Conservation (phyloP, 2,113 vertebrate species). For the Limanda limanda region DNA sequence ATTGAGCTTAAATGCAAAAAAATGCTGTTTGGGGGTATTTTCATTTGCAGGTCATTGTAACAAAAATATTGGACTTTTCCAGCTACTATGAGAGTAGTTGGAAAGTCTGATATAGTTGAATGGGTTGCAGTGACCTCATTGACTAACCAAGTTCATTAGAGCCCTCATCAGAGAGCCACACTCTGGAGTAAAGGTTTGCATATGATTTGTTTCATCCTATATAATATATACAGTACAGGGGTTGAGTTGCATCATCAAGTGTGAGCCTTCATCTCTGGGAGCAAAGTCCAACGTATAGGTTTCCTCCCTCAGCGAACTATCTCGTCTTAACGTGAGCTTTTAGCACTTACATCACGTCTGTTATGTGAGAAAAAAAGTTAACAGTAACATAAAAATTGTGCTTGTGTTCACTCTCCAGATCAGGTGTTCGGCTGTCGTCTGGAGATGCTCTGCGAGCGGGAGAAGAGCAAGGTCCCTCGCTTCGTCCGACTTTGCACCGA, state of each 20-base stretch:
- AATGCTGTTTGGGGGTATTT: too few relatives aligned
- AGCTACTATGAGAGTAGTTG: too few relatives aligned
- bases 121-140: too few relatives aligned
- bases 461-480: constrained; percentile 86
- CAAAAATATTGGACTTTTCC: too few relatives aligned
- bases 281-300: constrained; percentile 33
- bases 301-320: constrained; percentile 44
- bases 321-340: constrained; percentile 20
- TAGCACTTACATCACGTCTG: constrained; percentile 57
- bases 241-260: constrained; percentile 68
- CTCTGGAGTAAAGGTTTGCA: neutral
- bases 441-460: constrained; percentile 90
- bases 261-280: constrained; percentile 52
- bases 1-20: too few relatives aligned
- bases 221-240: constrained; percentile 28
- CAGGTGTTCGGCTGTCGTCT: constrained; percentile 93
- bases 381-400: constrained; percentile 16
- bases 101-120: neutral
- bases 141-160: too few relatives aligned
- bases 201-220: constrained; percentile 21
- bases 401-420: constrained; percentile 79
- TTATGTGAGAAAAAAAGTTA: constrained; percentile 1
- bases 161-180: neutral
- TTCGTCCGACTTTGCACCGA: constrained; percentile 90
- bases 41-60: too few relatives aligned